Base-by-base conservation (phyloP, 2,888 invertebrate genomes). In the Eutolmus rufibarbis region DNA sequence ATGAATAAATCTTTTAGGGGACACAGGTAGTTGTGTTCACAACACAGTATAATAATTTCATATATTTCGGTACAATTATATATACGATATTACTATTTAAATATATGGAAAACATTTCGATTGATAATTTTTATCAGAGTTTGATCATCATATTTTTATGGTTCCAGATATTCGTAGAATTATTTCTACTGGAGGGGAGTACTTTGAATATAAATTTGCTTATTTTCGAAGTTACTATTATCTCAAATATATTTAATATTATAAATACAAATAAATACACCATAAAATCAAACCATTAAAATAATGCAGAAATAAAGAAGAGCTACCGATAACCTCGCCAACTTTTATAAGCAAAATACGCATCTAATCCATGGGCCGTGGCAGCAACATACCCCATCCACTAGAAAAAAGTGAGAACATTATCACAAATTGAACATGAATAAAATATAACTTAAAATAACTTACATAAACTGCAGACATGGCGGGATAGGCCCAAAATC, bases 381-480 rank as follows among this genome's bases (percentile, higher is more conserved):
- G 96, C 96, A 31, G 96, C 94, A 19, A 96, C 93, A 82, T 95
- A 95, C 78, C 97, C 97, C 89, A 97, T 93, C 90, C 96, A 95
- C 97, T 97, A 12, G 94, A 87, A 95, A 95, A 89, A 90, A 89
- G 91, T 91, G 89, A 89, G 87, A 89, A 88, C 87, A 66, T n/a
- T 74, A 86, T 88, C 86, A 12, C 34, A 16, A 14, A 46, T 16
- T 8, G 3, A 51, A 28, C 2, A 14, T 9, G 14, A 86, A 66
- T 40, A 31, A n/a, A 51, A 9, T 9, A 66, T 46, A 66, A n/a
- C 12, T 9, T 31, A 78, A 46, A 46, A 31, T 16, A 56, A 57
- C 96, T 96, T 93, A 97, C 97, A 92, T 97, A 97, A 89, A 96
- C 96, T 0, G 96, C 96, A 40, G 96, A 96, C 96, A 97, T 96